Evolutionary conservation across 2,888 invertebrate genomes (phyloP), one percentile per base, ranked within the genome.

Genomic region (Ochropleura plecta): DNA sequence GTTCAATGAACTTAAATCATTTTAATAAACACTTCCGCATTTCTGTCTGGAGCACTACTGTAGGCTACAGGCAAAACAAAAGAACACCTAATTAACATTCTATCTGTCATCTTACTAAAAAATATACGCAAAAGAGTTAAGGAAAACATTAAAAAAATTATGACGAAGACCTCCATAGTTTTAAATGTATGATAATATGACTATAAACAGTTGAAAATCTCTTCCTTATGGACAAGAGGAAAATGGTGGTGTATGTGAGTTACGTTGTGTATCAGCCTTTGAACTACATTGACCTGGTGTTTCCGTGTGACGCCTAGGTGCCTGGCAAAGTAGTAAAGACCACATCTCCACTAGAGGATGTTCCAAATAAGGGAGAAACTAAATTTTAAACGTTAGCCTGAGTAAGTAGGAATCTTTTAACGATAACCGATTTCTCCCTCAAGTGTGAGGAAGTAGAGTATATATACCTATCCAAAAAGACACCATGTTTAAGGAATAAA

Each of bases 191-290:
- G 16, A 6, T 68, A 53, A 70, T 80, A 81, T 68, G 57, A 71
- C 66, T 40, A 73, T 73, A 82, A 68, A 57, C 48, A 57, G 57
- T 40, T n/a, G 46, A 51, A 81, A 76, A 68, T 82, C n/a, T 46
- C 55, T 82, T 85, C 82, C 82, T 85, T 81, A 82, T 82, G 20
- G 9, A 53, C 51, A 40, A n/a, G 30, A 76, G 82, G 70, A 81
- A 76, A 70, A 84, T 57, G 49, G 20, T 55, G 66, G 14, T 20
- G 12, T 12, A 40, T 57, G 20, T 5, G 46, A 57, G 9, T 51
- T 16, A 20, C 20, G n/a, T 51, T 59, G 5, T 4, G n/a, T 18
- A 51, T 14, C 51, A 60, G 20, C 20, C 20, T 55, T 49, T 46
- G 51, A 20, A 44, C 16, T 9, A 18, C 51, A 53, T 46, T 46